A percentile compares a stretch with the other conserved stretches of the same genome.
phyloP scores from a whole-genome alignment of 2,888 invertebrate species.

The Ophion costatus region DNA sequence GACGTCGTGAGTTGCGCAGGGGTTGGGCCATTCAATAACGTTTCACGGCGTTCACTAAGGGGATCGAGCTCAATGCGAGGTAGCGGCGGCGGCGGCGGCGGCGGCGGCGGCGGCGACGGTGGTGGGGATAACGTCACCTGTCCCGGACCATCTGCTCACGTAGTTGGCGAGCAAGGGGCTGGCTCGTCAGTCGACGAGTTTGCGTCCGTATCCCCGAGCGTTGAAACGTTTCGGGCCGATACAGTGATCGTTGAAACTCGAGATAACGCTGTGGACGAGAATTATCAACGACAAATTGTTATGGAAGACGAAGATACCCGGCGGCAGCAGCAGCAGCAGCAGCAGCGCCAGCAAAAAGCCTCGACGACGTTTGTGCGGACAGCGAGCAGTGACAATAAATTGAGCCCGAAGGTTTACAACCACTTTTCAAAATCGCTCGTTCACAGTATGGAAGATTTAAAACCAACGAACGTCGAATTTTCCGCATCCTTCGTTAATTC shows the following conservation, averaged over 20 bases:
- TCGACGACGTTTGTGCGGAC: constrained; percentile 12
- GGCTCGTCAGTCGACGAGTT: constrained; percentile 76
- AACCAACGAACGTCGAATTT: constrained; percentile 76
- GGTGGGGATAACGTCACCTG: constrained; percentile 79
- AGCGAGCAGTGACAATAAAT: constrained; percentile 83
- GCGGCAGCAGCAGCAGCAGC: constrained; percentile 3
- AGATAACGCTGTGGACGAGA: constrained; percentile 26
- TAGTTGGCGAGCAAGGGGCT: constrained; percentile 69
- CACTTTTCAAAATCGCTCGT: constrained; percentile 78
- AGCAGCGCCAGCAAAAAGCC: constrained; percentile 15
- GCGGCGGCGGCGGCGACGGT: too few species aligned
- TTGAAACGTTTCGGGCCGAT: constrained; percentile 55
- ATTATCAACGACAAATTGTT: constrained; percentile 10
- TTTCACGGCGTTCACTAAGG: constrained; percentile 53
- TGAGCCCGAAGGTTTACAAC: constrained; percentile 88
- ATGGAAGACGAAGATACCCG: constrained; percentile 19
- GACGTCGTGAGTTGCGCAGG: constrained; percentile 61
- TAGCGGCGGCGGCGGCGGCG: constrained; percentile 69
- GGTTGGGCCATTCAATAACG: constrained; percentile 54
- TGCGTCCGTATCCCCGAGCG: constrained; percentile 72
- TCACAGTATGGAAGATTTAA: constrained; percentile 83
- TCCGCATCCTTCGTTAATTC: constrained; percentile 71
- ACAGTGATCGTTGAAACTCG: constrained; percentile 62
- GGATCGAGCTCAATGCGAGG: constrained; percentile 60
- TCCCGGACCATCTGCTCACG: constrained; percentile 76